Base-by-base conservation (phyloP, 1,140 invertebrate species). In the Idris sp. region DNA sequence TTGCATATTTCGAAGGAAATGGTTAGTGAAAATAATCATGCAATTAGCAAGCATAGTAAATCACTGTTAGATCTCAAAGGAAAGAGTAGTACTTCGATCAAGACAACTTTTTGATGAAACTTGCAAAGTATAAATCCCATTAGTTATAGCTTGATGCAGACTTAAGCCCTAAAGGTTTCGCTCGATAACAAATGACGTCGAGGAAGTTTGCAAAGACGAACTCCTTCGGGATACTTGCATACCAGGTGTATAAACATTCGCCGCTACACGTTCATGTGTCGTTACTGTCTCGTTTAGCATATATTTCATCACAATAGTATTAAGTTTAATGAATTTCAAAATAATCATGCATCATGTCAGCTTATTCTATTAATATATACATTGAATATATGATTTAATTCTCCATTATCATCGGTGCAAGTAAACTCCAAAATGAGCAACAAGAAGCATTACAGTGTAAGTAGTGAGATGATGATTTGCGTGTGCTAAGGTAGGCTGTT, bases 51-150 rank as follows among this genome's bases (percentile, higher is more conserved):
- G 28, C 38, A 43, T 36, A 51, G 44, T 44, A 59, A 43, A 59
- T 68, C 53, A 51, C 53, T 18, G 35, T 31, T 68, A 36, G 38
- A 15, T 58, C 26, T 68, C 28, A 15, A 7, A 51, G 13, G 51
- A 64, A 73, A 73, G 58, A 64, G 49, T 64, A 48, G 59, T 75
- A 65, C 28, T 59, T 13, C 35, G 51, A 65, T 59, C 67, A 54
- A 54, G 53, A 36, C 40, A 76, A 76, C 54, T 76, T 72, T 61
- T 54, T 40, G 53, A 48, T 49, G 53, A 54, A 46, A 65, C 53
- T 76, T 65, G 28, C 49, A 59, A 71, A 67, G 67, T 65, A 56
- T 71, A 76, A 76, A 76, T 76, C 68, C 67, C 67, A 67, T 76
- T 72, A 76, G 65, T 54, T 72, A 76, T 76, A 67, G 53, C 74